A percentile compares a stretch with the other conserved stretches of the same genome.
These are phyloP conservation scores for Phoenicopterus ruber DNA, from an alignment of 2,113 vertebrate species.

Conservation along the genomic window DNA sequence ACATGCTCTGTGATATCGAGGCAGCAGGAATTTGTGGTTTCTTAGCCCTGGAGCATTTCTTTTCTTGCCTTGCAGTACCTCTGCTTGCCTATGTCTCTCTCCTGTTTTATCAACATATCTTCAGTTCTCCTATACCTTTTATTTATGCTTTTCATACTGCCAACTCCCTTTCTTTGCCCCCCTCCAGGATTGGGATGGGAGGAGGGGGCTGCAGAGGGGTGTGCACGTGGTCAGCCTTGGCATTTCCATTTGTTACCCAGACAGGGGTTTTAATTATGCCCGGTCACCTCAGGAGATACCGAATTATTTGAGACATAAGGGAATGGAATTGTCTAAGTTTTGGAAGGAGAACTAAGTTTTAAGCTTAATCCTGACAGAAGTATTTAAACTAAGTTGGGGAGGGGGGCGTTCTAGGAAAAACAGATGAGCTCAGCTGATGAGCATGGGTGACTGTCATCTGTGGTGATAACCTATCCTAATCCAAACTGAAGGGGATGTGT, in stretches of 20 bases:
- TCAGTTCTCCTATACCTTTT: background rate
- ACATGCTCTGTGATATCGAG: background rate
- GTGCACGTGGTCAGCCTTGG: rapidly evolving
- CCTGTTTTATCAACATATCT: background rate
- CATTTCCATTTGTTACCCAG: background rate
- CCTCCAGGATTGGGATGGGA: background rate
- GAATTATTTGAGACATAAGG: background rate
- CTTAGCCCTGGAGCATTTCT: background rate
- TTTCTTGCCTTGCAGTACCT: background rate
- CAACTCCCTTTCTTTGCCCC: background rate
- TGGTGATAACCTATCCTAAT: background rate
- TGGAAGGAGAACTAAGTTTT: background rate
- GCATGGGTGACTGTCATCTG: background rate
- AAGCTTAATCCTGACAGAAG: background rate
- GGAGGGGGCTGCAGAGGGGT: background rate
- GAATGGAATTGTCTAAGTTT: background rate
- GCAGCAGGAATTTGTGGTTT: background rate
- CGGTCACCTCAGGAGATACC: background rate
- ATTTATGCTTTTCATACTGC: background rate
- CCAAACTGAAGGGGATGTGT: too few relatives aligned
- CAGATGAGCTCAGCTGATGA: background rate
- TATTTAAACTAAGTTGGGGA: background rate
- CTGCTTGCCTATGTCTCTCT: background rate
- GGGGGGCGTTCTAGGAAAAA: background rate
- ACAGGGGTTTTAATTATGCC: background rate